phyloP scores from a whole-genome alignment of 2,888 invertebrate genomes.

The Parascotia fuliginaria region DNA sequence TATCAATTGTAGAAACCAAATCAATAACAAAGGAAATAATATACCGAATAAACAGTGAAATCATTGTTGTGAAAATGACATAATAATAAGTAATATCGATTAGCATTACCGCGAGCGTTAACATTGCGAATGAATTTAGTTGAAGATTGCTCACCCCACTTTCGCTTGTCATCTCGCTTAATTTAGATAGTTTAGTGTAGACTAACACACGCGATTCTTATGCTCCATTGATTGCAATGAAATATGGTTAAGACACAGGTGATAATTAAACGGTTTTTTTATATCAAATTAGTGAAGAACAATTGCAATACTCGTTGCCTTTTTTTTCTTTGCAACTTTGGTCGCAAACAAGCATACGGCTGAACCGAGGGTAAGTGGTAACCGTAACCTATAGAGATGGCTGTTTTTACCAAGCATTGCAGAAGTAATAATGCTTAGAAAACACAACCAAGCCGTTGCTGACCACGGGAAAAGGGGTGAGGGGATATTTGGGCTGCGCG shows the following conservation, averaged over 20 bases:
- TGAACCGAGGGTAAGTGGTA: too few relatives aligned
- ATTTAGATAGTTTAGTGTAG: slow-evolving; percentile 17
- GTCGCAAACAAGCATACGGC: too few relatives aligned
- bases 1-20: neutral
- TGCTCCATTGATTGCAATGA: slow-evolving; percentile 9
- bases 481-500: too few relatives aligned
- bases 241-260: neutral
- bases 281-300: neutral
- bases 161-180: slow-evolving; percentile 41
- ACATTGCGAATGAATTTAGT: slow-evolving; percentile 43
- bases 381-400: too few relatives aligned
- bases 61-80: slow-evolving; percentile 44
- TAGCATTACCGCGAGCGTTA: slow-evolving; percentile 33
- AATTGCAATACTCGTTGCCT: too few relatives aligned
- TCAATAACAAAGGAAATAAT: neutral
- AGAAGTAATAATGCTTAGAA: too few relatives aligned
- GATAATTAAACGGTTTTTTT: neutral
- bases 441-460: too few relatives aligned
- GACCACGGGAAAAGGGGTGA: too few relatives aligned
- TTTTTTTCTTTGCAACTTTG: too few relatives aligned
- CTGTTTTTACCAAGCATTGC: too few relatives aligned
- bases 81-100: slow-evolving; percentile 50
- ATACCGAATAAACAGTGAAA: slow-evolving; percentile 25
- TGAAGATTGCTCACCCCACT: slow-evolving; percentile 46
- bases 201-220: slow-evolving; percentile 29